These are phyloP conservation scores for Nanorana parkeri DNA, from an alignment of 2,113 vertebrate species.

Conservation along the genomic window DNA sequence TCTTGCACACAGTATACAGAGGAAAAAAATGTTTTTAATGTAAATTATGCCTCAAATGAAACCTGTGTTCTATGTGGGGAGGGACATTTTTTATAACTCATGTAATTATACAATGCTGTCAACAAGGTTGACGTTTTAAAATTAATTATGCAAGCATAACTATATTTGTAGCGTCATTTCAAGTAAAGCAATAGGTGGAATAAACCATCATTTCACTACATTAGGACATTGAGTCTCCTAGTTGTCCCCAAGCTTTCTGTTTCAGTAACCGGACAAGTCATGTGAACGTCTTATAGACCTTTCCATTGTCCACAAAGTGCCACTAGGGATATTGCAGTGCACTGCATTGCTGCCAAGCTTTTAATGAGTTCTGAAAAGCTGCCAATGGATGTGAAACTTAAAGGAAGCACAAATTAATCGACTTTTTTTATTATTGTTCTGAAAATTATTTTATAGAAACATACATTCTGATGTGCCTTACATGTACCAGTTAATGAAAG, in stretches of 20 bases:
- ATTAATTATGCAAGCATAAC: slow-evolving; percentile 70
- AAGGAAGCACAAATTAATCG: slow-evolving; percentile 44
- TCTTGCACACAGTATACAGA: slow-evolving; percentile 70
- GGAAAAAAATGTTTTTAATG: slow-evolving; percentile 67
- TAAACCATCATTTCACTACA: slow-evolving; percentile 60
- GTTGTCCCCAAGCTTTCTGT: slow-evolving; percentile 58
- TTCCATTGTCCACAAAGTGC: slow-evolving; percentile 46
- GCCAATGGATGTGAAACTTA: slow-evolving; percentile 17
- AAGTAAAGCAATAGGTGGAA: slow-evolving; percentile 72
- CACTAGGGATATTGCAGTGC: slow-evolving; percentile 21
- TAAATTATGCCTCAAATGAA: slow-evolving; percentile 76
- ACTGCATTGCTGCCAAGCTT: slow-evolving; percentile 15
- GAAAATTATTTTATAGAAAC: slow-evolving; percentile 72
- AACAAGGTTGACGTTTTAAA: slow-evolving; percentile 67
- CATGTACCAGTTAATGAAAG: slow-evolving; percentile 75
- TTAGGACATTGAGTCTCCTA: slow-evolving; percentile 54
- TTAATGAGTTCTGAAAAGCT: slow-evolving; percentile 30
- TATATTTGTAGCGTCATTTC: slow-evolving; percentile 65
- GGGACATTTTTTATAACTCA: slow-evolving; percentile 60
- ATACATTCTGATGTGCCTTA: slow-evolving; percentile 74
- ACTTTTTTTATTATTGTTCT: slow-evolving; percentile 64
- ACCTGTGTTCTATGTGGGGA: slow-evolving; percentile 69
- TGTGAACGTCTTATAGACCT: slow-evolving; percentile 3
- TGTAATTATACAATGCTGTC: slow-evolving; percentile 66
- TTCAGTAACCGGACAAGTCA: slow-evolving; percentile 66